phyloP scores from a whole-genome alignment of 2,888 invertebrate genomes.

The Protonemura montana region DNA sequence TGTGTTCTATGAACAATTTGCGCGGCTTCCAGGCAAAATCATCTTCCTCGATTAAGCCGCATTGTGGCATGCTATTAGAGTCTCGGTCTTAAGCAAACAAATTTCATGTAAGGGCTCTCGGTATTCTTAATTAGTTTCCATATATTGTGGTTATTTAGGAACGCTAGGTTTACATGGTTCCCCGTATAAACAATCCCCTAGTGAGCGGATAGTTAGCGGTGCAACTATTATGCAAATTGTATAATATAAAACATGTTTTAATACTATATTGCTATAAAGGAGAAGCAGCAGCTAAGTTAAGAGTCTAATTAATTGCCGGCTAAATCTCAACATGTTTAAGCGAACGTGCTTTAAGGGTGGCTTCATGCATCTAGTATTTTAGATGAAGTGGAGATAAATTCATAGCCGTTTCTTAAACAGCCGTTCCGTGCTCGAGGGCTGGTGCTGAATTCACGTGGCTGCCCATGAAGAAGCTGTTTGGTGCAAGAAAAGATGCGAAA shows the following conservation, averaged over 20 bases:
- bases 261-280: conserved; percentile 36
- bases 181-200: conserved; percentile 10
- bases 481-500: conserved; percentile 2
- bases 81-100: conserved; percentile 5
- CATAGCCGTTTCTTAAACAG: conserved; percentile 15
- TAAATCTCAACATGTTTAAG: conserved; percentile 29
- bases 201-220: conserved; percentile 2
- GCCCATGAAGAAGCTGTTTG: not conserved
- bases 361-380: conserved; percentile 18
- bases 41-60: not conserved
- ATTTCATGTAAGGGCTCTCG: conserved; percentile 12
- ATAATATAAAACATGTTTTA: conserved; percentile 31
- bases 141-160: conserved; percentile 12
- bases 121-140: conserved; percentile 7
- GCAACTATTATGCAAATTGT: conserved; percentile 40
- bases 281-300: conserved; percentile 27
- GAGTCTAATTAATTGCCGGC: conserved; percentile 37
- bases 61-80: not conserved
- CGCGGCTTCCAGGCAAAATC: not conserved
- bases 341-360: conserved; percentile 33
- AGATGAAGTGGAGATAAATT: conserved; percentile 40
- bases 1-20: not conserved
- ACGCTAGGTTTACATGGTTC: not conserved
- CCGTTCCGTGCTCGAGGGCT: conserved; percentile 8
- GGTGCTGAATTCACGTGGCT: not conserved